These are phyloP conservation scores for Odontesthes bonariensis DNA, from an alignment of 2,113 vertebrate genomes.

Conservation along the genomic window DNA sequence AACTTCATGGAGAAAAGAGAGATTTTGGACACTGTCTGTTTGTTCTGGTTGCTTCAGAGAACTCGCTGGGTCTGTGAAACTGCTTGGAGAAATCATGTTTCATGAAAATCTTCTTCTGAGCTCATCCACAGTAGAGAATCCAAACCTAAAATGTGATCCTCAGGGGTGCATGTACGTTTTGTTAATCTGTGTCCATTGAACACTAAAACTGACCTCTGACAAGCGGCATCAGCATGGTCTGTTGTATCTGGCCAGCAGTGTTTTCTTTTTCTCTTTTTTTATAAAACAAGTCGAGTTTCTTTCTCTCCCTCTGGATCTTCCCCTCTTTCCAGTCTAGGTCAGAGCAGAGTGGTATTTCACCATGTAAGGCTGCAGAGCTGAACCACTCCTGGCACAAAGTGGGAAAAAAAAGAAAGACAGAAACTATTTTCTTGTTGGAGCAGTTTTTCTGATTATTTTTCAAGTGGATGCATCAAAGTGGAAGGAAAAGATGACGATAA, in stretches of 20 bases:
- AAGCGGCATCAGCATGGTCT: neutral
- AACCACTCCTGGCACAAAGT: conserved; percentile 2
- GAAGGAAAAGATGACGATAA: neutral
- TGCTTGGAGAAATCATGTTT: too few relatives aligned
- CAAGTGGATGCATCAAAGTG: neutral
- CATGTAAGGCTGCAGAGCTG: conserved; percentile 70
- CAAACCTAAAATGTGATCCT: too few relatives aligned
- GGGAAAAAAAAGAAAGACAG: neutral
- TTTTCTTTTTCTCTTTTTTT: neutral
- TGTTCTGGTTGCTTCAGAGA: too few relatives aligned
- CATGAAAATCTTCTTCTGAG: too few relatives aligned
- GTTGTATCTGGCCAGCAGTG: conserved; percentile 8
- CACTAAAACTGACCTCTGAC: neutral
- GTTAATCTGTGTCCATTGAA: neutral
- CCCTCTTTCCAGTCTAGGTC: conserved; percentile 17
- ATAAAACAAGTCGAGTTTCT: neutral
- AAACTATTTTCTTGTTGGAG: conserved; percentile 25
- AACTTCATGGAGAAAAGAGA: too few relatives aligned
- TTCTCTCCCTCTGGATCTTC: conserved; percentile 33
- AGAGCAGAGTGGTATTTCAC: conserved; percentile 55
- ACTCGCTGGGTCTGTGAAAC: too few relatives aligned
- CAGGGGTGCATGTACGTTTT: too few relatives aligned
- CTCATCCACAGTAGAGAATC: too few relatives aligned
- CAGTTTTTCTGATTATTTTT: conserved; percentile 16
- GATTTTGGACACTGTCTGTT: too few relatives aligned